These are phyloP conservation scores for Hydrozoanthus gracilis DNA, from an alignment of 92 coral and sea anemone species.

Conservation along the genomic window DNA sequence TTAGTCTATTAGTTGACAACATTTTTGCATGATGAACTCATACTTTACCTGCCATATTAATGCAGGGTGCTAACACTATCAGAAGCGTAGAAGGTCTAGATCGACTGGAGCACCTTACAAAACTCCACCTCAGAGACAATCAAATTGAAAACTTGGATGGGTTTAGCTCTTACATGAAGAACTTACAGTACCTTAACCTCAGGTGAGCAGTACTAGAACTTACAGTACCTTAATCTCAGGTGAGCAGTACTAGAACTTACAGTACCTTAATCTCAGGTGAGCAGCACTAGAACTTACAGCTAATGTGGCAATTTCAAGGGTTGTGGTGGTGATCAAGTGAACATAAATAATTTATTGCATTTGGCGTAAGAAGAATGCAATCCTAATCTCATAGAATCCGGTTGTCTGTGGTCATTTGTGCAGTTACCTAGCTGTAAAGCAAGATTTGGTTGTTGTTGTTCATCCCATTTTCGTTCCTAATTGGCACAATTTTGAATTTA, in stretches of 20 bases:
- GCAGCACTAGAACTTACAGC: conserved; percentile 20
- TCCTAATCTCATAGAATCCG: no score
- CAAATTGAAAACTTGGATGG: conserved; percentile 96
- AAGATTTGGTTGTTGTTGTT: no score
- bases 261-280: conserved; percentile 90
- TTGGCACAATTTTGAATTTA: no score
- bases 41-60: neutral
- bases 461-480: no score
- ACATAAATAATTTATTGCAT: no score
- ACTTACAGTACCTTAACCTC: conserved; percentile 87
- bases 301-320: no score
- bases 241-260: conserved; percentile 12
- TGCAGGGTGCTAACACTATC: conserved; percentile 89
- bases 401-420: no score
- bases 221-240: conserved; percentile 87
- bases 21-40: no score
- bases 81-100: conserved; percentile 88
- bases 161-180: conserved; percentile 90
- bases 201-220: conserved; percentile 59
- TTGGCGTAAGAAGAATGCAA: no score
- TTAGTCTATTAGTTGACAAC: no score
- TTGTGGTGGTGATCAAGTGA: no score
- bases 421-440: no score
- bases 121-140: conserved; percentile 94
- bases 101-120: conserved; percentile 86